These are phyloP conservation scores for Tinamus major DNA, from an alignment of 2,797 vertebrate species.

Conservation along the genomic window DNA sequence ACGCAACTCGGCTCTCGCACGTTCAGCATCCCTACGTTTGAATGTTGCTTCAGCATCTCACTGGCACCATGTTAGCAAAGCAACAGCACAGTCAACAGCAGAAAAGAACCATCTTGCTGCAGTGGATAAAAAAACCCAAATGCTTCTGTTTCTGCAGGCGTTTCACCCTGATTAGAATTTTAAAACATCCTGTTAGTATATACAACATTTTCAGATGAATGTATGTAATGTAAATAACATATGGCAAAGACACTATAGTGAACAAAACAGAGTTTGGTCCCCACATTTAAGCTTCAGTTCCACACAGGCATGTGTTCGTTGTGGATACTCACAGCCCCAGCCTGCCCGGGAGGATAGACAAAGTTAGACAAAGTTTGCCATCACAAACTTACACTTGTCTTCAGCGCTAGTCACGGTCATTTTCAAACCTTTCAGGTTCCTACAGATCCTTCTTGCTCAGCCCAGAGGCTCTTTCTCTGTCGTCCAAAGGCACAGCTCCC, in stretches of 20 bases:
- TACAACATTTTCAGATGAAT: neutral
- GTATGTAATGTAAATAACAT: neutral
- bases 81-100: neutral
- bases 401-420: no score
- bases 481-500: neutral
- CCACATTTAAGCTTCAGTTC: neutral
- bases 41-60: neutral
- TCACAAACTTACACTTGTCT: neutral
- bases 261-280: neutral
- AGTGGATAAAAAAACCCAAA: neutral
- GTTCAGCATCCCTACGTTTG: neutral
- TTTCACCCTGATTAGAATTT: neutral
- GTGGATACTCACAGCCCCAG: neutral
- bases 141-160: neutral
- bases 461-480: no score
- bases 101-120: neutral
- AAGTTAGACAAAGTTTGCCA: neutral
- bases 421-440: no score
- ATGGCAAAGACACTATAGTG: neutral
- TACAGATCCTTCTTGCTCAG: no score
- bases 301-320: fast-evolving
- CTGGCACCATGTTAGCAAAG: neutral
- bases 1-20: neutral
- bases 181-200: neutral
- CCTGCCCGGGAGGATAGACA: neutral